Base-by-base conservation (phyloP, 2,113 vertebrate species). In the Sigmodon hispidus region DNA sequence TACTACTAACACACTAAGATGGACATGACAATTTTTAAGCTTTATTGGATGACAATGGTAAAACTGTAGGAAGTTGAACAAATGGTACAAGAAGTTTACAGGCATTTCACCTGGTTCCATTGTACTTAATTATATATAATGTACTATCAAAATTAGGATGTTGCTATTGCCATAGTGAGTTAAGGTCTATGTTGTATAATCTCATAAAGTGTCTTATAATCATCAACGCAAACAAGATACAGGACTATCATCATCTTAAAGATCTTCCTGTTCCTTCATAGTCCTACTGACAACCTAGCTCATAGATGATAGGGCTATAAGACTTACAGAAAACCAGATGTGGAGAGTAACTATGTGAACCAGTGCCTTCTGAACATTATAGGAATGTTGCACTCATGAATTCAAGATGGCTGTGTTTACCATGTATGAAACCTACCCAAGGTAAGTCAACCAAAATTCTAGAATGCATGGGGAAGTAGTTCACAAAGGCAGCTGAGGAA, bases 1-100 rank as follows among this genome's bases (percentile, higher is more conserved):
- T 84, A 19, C 11, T 75, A 15, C 34, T n/a, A 3, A 57, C 3
- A 87, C 22, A 55, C 34, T 83, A 63, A 70, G 16, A 91, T 52
- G 4, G 52, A 69, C 8, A 76, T 7, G 8, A 59, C 24, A 19
- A 52, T 72, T 76, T 77, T 76, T 52, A 85, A 52, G 31, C 3
- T 29, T 91, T 73, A 29, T 31, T 93, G 88, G 36, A 24, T 50
- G 96, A 77, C 15, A 91, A 48, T 87, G 34, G 84, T 21, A 83
- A 15, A 69, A 48, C 55, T 19, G 72, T 1, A 93, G 26, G 21
- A 81, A 76, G 50, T 22, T 91, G 19, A 15, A 55, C 72, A 85
- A 70, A 75, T 69, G 59, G 7, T 77, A 45, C 3, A 85, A 36
- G 1, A 65, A 7, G 0, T 91, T 34, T 83, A 40, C 0, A 1